Conservation (phyloP, 2,888 invertebrate species). For the Apamea crenata region DNA sequence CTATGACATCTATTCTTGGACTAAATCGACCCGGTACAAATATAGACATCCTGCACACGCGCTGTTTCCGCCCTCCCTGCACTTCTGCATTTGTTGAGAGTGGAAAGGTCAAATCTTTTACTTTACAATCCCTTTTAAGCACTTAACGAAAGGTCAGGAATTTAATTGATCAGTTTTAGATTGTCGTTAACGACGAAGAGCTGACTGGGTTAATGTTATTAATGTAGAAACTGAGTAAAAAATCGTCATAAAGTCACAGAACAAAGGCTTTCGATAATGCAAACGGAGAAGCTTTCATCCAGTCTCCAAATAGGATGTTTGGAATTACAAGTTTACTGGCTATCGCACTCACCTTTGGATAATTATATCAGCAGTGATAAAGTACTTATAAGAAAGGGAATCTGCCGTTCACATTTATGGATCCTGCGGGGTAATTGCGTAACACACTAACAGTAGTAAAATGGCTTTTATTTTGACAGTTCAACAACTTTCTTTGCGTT, state of each 20-base stretch:
- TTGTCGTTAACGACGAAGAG: slow-evolving; percentile 9
- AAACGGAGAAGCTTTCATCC: neutral
- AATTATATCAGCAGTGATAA: too few relatives aligned
- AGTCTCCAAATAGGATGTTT: neutral
- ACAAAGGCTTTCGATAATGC: neutral
- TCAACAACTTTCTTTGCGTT: neutral
- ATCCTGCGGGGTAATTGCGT: neutral
- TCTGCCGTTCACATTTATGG: neutral
- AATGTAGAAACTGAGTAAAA: neutral
- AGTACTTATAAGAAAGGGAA: neutral
- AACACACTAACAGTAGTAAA: neutral
- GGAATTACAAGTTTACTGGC: neutral
- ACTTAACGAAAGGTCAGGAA: slow-evolving; percentile 40
- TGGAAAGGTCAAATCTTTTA: slow-evolving; percentile 47
- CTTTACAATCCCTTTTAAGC: slow-evolving; percentile 38
- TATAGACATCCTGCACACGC: slow-evolving; percentile 39
- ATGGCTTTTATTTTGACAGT: too few relatives aligned
- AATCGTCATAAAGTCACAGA: neutral
- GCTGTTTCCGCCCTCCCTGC: slow-evolving; percentile 30
- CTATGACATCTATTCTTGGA: slow-evolving; percentile 48
- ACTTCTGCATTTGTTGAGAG: slow-evolving; percentile 13
- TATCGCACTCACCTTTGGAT: neutral
- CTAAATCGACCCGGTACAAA: slow-evolving; percentile 41
- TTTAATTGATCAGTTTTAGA: slow-evolving; percentile 15
- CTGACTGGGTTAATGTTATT: neutral